These are phyloP conservation scores for Phyllostomus discolor DNA, from an alignment of 2,113 vertebrate genomes.

Conservation along the genomic window DNA sequence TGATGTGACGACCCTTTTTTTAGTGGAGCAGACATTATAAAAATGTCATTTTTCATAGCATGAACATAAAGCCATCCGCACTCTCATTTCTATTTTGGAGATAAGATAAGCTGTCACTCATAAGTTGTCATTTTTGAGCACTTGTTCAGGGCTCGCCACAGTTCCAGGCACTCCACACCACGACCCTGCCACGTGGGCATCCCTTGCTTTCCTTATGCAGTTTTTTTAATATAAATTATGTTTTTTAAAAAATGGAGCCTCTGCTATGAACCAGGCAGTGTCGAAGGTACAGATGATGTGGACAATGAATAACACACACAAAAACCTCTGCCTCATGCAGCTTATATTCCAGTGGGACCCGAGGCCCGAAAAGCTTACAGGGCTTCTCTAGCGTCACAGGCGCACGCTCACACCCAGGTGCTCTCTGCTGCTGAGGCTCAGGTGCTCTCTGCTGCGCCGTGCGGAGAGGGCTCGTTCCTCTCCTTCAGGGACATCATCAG, in stretches of 20 bases:
- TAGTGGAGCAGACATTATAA: background rate
- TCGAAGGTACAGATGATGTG: background rate
- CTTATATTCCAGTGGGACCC: background rate
- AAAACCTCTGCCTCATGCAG: background rate
- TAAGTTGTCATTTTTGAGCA: background rate
- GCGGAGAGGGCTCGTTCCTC: background rate
- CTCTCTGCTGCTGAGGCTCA: background rate
- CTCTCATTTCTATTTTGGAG: background rate
- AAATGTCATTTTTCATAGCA: background rate
- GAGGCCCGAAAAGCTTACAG: background rate
- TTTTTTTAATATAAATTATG: background rate
- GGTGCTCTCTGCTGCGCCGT: rapidly evolving
- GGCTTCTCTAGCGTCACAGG: background rate
- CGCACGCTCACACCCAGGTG: background rate
- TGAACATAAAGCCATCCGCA: background rate
- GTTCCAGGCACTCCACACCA: background rate
- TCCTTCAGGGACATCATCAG: background rate
- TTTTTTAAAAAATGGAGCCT: background rate
- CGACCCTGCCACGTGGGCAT: rapidly evolving
- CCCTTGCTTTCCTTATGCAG: background rate
- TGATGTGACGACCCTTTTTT: background rate
- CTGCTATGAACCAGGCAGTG: background rate
- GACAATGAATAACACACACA: background rate
- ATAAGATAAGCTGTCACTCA: background rate
- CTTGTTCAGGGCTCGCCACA: background rate